These are phyloP conservation scores for Fulmarus glacialis DNA, from an alignment of 2,113 vertebrate genomes.

Conservation along the genomic window DNA sequence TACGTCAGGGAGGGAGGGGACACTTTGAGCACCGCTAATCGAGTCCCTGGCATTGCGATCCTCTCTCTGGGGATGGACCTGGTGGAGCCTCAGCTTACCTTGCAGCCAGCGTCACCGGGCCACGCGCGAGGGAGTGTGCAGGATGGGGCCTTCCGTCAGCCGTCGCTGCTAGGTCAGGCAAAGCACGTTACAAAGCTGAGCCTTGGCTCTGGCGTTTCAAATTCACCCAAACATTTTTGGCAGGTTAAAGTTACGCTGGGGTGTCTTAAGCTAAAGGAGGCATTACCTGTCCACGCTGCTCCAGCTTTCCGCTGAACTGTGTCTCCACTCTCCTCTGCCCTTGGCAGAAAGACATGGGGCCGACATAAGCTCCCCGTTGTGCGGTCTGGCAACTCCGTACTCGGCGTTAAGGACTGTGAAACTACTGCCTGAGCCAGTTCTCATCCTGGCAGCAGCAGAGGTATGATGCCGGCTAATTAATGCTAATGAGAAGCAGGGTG, in stretches of 20 bases:
- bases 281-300: not conserved
- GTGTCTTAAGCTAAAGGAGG: not conserved
- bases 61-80: not conserved
- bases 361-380: not conserved
- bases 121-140: rapidly evolving
- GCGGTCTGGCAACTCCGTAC: not conserved
- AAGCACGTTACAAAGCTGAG: not conserved
- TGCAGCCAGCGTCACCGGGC: rapidly evolving
- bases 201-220: not conserved
- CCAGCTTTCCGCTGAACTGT: not conserved
- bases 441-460: slow-evolving; percentile 35
- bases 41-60: rapidly evolving
- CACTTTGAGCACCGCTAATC: not conserved
- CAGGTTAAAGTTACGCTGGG: not conserved
- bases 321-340: not conserved
- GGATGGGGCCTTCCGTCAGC: not conserved
- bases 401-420: not conserved
- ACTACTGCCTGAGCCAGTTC: not conserved
- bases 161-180: rapidly evolving
- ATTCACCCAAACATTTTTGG: not conserved
- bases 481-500: slow-evolving; percentile 36
- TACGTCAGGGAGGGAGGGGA: rapidly evolving
- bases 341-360: not conserved
- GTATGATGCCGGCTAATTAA: slow-evolving; percentile 17
- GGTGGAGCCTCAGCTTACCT: not conserved